Evolutionary conservation across 2,113 vertebrate species (phyloP).

Genomic region (Rhodinocichla rosea): DNA sequence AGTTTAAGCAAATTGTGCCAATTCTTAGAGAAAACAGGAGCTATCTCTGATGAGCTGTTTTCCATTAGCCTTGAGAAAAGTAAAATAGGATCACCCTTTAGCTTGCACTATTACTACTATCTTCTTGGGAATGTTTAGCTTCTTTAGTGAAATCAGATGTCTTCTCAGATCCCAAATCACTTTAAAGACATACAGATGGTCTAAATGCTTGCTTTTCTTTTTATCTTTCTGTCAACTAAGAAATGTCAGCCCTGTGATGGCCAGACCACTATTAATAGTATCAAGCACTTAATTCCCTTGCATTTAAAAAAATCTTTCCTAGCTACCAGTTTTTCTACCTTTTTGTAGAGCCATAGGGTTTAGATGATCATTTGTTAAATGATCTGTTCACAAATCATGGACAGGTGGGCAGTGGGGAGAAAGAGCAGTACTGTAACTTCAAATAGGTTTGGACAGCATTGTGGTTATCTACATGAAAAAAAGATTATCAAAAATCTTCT

Average conservation of each 20-base stretch:
- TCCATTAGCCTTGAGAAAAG: conserved; percentile 1
- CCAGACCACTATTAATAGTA: background rate
- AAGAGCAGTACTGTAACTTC: background rate
- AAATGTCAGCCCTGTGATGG: background rate
- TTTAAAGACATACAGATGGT: conserved; percentile 37
- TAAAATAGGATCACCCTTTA: conserved; percentile 7
- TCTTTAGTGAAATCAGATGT: conserved; percentile 49
- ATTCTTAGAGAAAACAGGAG: background rate
- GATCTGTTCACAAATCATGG: background rate
- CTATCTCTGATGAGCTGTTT: background rate
- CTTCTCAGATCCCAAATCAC: background rate
- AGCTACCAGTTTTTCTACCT: background rate
- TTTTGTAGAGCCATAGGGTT: background rate
- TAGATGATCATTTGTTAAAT: background rate
- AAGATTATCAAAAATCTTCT: background rate
- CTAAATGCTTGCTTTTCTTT: conserved; percentile 20
- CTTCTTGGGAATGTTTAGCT: conserved; percentile 16
- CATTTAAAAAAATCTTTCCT: background rate
- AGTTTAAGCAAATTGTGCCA: background rate
- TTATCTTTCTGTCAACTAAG: background rate
- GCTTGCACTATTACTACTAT: background rate
- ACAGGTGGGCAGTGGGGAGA: background rate
- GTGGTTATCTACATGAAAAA: background rate
- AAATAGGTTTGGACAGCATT: background rate
- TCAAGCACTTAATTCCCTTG: background rate